Percentiles rank a stretch among this genome's conserved stretches.
Evolutionary conservation across 1,140 invertebrate genomes (phyloP).

Genomic region (Chrysomallon squamiferum): DNA sequence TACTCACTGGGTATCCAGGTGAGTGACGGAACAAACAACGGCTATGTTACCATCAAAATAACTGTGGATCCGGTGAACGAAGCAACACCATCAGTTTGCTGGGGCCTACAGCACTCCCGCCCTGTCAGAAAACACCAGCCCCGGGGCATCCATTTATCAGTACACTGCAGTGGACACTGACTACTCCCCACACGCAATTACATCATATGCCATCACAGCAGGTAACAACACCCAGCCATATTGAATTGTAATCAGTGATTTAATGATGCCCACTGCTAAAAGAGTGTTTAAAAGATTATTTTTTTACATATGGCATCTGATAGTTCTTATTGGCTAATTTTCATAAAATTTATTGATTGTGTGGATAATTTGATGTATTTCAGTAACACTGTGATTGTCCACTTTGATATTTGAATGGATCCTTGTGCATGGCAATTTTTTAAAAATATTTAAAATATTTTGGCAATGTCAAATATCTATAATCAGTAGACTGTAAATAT

Average conservation of each 20-base stretch:
- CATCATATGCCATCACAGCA: slow-evolving; percentile 24
- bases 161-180: slow-evolving; percentile 40
- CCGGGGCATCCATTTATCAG: slow-evolving; percentile 19
- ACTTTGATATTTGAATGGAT: too few species aligned
- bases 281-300: too few species aligned
- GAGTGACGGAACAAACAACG: slow-evolving; percentile 23
- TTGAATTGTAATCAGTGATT: background rate
- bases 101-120: slow-evolving; percentile 9
- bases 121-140: slow-evolving; percentile 24
- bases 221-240: slow-evolving; percentile 13
- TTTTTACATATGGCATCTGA: too few species aligned
- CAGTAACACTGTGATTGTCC: too few species aligned
- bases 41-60: slow-evolving; percentile 30
- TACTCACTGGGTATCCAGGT: slow-evolving; percentile 33
- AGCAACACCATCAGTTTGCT: slow-evolving; percentile 28
- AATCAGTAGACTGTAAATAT: too few species aligned
- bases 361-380: too few species aligned
- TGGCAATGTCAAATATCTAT: too few species aligned
- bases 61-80: slow-evolving; percentile 40
- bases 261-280: too few species aligned
- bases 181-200: slow-evolving; percentile 28
- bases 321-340: too few species aligned
- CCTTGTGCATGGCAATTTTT: too few species aligned
- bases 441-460: too few species aligned
- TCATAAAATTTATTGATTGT: too few species aligned